Evolutionary conservation across 2,113 vertebrate species (phyloP), one percentile per base, ranked within the genome.

Genomic region (Oreotrochilus melanogaster): DNA sequence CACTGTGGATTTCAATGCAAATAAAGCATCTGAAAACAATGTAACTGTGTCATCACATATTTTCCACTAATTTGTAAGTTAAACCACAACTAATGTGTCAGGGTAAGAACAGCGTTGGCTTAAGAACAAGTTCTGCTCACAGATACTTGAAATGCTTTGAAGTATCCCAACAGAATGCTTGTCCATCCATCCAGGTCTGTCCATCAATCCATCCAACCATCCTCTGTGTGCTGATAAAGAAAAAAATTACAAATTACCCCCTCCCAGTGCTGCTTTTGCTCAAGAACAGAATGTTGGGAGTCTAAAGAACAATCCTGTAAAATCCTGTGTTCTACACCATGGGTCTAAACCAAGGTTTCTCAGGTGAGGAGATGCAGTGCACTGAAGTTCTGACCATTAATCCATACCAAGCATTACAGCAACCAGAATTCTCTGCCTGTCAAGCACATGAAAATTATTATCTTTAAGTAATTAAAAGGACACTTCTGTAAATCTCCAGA

Each of bases 261-360:
- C 45, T 88, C 73, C 39, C 35, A 50, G 31, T 0, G 7, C 6
- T 31, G 74, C 11, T 79, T 70, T 65, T n/a, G 22, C 33, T 47
- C 37, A 14, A 0, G 37, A 58, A n/a, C 4, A 58, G 25, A 24
- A 27, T 0, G 1, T n/a, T 86, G 14, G 12, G 28, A 54, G n/a
- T 12, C n/a, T 70, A 47, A 47, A 61, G 19, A 39, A 39, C 24
- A 31, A 17, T 25, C 33, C 71, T 27, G 35, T 16, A n/a, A 35
- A 13, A 12, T 14, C 42, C 47, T 21, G 8, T 14, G 17, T 6
- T 6, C 11, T 19, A 0, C 8, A 22, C 5, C 24, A 15, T 5
- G 11, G 2, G 11, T 82, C 64, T 17, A 78, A 53, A 76, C 17
- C 57, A 43, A 50, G 31, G 37, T 25, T 81, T 56, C 64, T 62